Conservation (phyloP, 2,113 vertebrate genomes). For the Dunckerocampus dactyliophorus region DNA sequence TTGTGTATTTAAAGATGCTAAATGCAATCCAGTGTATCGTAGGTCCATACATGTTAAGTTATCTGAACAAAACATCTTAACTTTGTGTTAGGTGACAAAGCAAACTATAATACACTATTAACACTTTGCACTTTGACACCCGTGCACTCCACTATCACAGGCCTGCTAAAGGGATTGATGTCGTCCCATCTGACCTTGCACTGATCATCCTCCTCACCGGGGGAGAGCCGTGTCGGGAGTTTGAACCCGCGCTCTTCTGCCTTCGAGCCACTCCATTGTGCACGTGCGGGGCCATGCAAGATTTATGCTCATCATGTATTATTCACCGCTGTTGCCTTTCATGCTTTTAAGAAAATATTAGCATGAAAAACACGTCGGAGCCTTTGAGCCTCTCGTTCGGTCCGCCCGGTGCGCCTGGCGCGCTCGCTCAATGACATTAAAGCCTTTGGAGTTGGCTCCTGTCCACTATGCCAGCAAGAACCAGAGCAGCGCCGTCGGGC, state of each 20-base stretch:
- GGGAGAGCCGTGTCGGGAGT: conserved; percentile 22
- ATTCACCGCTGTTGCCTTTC: conserved; percentile 40
- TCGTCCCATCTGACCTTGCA: conserved; percentile 32
- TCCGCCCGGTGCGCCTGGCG: conserved; percentile 1
- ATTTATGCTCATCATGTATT: conserved; percentile 55
- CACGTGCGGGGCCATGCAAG: conserved; percentile 31
- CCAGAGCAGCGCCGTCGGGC: too few relatives aligned
- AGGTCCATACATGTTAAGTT: too few relatives aligned
- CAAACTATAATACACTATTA: too few relatives aligned
- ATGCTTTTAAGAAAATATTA: conserved; percentile 53
- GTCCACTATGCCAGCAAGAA: too few relatives aligned
- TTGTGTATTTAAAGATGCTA: too few relatives aligned
- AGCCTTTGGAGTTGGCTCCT: not conserved
- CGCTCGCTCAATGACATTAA: conserved; percentile 17
- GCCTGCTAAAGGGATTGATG: too few relatives aligned
- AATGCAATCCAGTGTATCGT: too few relatives aligned
- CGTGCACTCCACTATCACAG: too few relatives aligned
- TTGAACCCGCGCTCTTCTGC: conserved; percentile 38
- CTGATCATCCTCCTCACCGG: conserved; percentile 16
- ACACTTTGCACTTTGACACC: too few relatives aligned
- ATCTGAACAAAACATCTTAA: too few relatives aligned
- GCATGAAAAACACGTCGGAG: conserved; percentile 36
- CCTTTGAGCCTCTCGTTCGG: conserved; percentile 45
- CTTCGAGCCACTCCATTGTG: conserved; percentile 36
- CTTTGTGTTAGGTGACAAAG: too few relatives aligned